These are phyloP conservation scores for Spatula clypeata DNA, from an alignment of 2,797 vertebrate species.

Conservation along the genomic window DNA sequence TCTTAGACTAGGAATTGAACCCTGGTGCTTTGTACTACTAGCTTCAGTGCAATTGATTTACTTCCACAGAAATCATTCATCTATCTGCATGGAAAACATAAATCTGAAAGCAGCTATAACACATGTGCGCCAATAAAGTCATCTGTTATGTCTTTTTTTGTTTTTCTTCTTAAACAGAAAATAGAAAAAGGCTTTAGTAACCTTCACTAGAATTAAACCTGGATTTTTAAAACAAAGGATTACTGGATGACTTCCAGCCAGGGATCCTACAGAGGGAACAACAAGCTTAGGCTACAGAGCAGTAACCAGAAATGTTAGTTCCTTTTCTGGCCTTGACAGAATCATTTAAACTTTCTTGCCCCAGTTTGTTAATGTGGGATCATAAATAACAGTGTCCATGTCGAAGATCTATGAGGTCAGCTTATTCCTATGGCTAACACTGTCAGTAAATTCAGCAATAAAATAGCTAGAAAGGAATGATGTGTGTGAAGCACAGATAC, in stretches of 20 bases:
- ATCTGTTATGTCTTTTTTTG: conserved; percentile 55
- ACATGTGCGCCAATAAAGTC: conserved; percentile 78
- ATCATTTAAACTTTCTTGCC: neutral
- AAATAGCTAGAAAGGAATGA: neutral
- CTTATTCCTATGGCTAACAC: neutral
- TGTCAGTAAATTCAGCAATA: neutral
- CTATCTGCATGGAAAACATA: conserved; percentile 80
- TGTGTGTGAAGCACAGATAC: neutral
- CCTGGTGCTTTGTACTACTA: conserved; percentile 53
- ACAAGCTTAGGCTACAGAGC: neutral
- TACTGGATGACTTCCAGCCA: neutral
- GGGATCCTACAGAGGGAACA: neutral
- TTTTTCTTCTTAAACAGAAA: conserved; percentile 10
- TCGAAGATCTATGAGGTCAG: neutral
- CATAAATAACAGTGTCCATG: neutral
- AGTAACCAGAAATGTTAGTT: neutral
- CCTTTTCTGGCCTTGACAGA: neutral
- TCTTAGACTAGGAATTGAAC: conserved; percentile 56
- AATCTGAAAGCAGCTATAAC: conserved; percentile 81
- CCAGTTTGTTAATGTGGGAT: neutral
- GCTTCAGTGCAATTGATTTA: conserved; percentile 79
- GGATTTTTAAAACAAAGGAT: conserved; percentile 32
- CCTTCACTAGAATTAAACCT: conserved; percentile 68
- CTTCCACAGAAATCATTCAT: conserved; percentile 78
- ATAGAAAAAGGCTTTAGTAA: conserved; percentile 63